Conservation (phyloP, 1,140 invertebrate species). For the Phortica variegata region DNA sequence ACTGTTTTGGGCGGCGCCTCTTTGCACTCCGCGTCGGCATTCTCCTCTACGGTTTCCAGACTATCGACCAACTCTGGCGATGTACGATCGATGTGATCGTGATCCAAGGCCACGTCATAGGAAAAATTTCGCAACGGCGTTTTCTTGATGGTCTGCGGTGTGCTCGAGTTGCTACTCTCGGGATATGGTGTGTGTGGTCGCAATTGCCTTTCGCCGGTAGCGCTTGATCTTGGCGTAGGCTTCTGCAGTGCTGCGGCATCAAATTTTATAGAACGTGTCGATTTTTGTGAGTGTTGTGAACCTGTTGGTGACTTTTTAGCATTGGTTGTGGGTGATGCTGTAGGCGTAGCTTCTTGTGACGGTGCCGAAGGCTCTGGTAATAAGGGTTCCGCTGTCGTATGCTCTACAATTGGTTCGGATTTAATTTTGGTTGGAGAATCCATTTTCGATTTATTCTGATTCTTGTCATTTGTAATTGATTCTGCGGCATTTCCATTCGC, state of each 20-base stretch:
- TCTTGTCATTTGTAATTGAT: no score
- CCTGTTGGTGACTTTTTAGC: slow-evolving; percentile 22
- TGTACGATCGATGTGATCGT: slow-evolving; percentile 40
- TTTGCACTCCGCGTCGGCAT: slow-evolving; percentile 14
- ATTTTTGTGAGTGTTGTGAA: slow-evolving; percentile 23
- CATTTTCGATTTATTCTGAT: no score
- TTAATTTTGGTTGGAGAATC: no score
- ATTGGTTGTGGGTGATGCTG: slow-evolving; percentile 10
- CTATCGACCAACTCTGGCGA: slow-evolving; percentile 41
- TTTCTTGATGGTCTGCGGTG: slow-evolving; percentile 42
- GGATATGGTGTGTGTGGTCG: slow-evolving; percentile 46
- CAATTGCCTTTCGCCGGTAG: slow-evolving; percentile 27
- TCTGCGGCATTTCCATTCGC: no score
- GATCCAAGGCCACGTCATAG: slow-evolving; percentile 46
- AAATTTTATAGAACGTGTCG: slow-evolving; percentile 14
- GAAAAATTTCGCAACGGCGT: slow-evolving; percentile 47
- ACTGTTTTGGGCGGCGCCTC: not conserved
- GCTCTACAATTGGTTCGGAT: not conserved
- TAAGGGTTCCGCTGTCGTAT: slow-evolving; percentile 13
- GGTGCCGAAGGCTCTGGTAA: slow-evolving; percentile 31
- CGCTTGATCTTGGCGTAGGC: not conserved
- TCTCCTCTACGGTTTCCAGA: slow-evolving; percentile 40
- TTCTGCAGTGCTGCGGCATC: slow-evolving; percentile 3
- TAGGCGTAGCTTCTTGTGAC: not conserved
- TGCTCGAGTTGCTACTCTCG: slow-evolving; percentile 38